Evolutionary conservation across 2,888 invertebrate species (phyloP), one percentile per base, ranked within the genome.

Genomic region (Palloptera scutellata): DNA sequence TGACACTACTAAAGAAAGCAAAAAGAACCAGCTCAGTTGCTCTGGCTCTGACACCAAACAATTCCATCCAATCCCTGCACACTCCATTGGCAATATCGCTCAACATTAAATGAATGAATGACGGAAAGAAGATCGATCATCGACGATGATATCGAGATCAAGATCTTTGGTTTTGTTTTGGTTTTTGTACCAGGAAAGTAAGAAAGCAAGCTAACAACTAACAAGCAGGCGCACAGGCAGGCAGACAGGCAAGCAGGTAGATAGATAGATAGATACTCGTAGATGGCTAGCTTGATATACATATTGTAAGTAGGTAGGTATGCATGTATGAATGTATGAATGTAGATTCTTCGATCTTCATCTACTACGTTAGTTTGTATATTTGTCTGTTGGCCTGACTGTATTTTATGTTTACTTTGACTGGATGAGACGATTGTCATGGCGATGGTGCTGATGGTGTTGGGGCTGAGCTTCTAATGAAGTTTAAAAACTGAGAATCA

Each of bases 401-500:
- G 30, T 30, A 30, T 30, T 48, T 12, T 48, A 20, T n/a, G 30
- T 13, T 11, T 19, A n/a, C 54, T 53, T 62, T 20, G 1, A 48
- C 51, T 15, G 15, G 51, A 13, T n/a, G 30, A 30, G 30, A 30
- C 6, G 30, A 30, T 30, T 30, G 30, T 30, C 30, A 30, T 30
- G 30, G 30, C 6, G 30, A 30, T 30, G 30, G 30, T 30, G 30
- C 30, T 30, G 30, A 30, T 30, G 30, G 30, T 30, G 6, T 30
- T 30, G 30, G 30, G 6, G 63, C 68, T 76, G 74, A 73, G 80
- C 83, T 83, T 83, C 84, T 83, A 84, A 83, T 83, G 79, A 74
- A 76, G 75, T 79, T 78, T 79, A 78, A 75, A 76, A 79, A 76
- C 74, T 79, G 84, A 81, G 81, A 83, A 83, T 84, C 81, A 81